Conservation (phyloP, 2,888 invertebrate species). For the Pammene fasciana region DNA sequence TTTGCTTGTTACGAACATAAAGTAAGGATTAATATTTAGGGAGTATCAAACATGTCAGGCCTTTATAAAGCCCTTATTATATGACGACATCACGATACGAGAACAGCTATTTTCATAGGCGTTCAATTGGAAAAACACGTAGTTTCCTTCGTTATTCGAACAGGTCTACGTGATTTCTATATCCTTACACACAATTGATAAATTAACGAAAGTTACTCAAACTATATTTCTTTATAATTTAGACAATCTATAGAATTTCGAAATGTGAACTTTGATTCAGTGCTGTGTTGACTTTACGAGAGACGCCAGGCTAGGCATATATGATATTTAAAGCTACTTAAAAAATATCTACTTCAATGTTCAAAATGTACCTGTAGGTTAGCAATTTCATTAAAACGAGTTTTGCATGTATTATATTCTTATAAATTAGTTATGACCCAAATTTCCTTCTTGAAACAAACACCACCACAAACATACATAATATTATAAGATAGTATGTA, state of each 20-base stretch:
- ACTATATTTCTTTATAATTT: background rate
- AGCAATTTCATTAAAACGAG: too few species aligned
- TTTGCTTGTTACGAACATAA: conserved; percentile 26
- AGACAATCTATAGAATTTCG: background rate
- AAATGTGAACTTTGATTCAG: background rate
- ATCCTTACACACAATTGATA: background rate
- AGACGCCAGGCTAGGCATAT: background rate
- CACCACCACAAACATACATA: too few species aligned
- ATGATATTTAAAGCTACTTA: background rate
- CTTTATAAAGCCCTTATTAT: conserved; percentile 10
- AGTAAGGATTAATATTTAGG: conserved; percentile 22
- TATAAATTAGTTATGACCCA: too few species aligned
- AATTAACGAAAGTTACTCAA: background rate
- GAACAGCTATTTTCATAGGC: conserved; percentile 10
- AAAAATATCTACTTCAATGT: background rate
- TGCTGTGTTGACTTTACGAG: conserved; percentile 1
- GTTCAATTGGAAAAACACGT: background rate
- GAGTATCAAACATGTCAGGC: conserved; percentile 9
- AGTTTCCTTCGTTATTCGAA: too few species aligned
- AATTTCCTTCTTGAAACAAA: too few species aligned
- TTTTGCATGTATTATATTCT: too few species aligned
- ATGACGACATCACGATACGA: background rate
- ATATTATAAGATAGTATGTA: too few species aligned
- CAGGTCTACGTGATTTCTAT: background rate
- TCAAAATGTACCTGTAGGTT: too few species aligned